phyloP scores from a whole-genome alignment of 2,113 vertebrate species.

The Spermophilus dauricus region DNA sequence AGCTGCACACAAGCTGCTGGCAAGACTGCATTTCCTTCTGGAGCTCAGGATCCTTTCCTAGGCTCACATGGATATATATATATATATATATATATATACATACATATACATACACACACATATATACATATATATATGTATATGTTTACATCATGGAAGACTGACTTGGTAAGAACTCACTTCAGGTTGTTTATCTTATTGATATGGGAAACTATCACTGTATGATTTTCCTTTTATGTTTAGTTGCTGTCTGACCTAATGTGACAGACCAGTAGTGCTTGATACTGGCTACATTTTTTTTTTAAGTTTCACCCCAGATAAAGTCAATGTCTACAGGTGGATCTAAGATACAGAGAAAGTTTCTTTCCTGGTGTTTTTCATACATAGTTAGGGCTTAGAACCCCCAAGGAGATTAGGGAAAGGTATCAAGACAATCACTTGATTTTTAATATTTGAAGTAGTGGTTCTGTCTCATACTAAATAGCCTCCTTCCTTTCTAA shows the following conservation, averaged over 20 bases:
- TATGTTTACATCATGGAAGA: background rate
- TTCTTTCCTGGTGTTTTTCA: background rate
- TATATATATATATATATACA: too few relatives aligned
- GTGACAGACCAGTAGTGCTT: background rate
- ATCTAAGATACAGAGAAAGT: background rate
- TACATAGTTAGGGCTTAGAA: background rate
- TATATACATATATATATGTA: background rate
- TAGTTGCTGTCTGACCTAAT: background rate
- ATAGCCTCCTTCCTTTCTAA: background rate
- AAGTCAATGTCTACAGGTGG: background rate
- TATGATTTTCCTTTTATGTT: background rate
- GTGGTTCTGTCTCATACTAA: background rate
- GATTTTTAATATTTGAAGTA: conserved; percentile 14
- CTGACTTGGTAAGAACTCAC: background rate
- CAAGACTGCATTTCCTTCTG: too few relatives aligned
- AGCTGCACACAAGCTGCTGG: too few relatives aligned
- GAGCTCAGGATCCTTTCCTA: too few relatives aligned
- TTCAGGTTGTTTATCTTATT: background rate
- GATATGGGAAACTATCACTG: background rate
- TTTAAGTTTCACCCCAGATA: background rate
- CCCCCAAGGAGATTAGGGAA: background rate
- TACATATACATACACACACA: background rate
- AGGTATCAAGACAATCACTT: background rate
- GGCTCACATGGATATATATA: too few relatives aligned
- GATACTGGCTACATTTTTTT: background rate